Evolutionary conservation across 2,113 vertebrate genomes (phyloP).

Genomic region (Morone saxatilis): DNA sequence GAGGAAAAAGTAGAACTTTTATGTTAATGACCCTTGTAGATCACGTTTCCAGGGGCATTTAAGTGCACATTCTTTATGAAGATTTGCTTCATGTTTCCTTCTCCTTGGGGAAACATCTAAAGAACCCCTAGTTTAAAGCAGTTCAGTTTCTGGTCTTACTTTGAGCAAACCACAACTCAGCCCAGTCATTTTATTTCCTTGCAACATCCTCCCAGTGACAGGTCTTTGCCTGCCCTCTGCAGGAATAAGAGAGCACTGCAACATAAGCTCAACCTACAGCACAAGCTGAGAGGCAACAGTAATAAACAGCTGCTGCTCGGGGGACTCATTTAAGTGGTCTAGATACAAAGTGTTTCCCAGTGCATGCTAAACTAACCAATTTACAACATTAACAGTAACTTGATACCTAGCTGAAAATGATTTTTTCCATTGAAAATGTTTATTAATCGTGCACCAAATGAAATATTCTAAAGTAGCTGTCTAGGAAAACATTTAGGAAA

Average conservation of each 20-base stretch:
- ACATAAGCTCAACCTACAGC: background rate
- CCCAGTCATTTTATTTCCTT: conserved; percentile 34
- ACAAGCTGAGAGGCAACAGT: background rate
- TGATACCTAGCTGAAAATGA: background rate
- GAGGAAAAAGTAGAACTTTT: background rate
- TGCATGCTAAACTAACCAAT: too few relatives aligned
- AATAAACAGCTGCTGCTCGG: background rate
- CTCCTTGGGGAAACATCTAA: conserved; percentile 23
- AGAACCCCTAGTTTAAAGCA: conserved; percentile 46
- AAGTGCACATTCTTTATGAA: background rate
- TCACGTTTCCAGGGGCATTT: background rate
- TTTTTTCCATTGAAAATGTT: background rate
- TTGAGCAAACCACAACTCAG: conserved; percentile 30
- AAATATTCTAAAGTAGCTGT: too few relatives aligned
- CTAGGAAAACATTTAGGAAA: background rate
- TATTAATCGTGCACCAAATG: background rate
- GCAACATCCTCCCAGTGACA: too few relatives aligned
- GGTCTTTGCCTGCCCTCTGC: conserved; percentile 63
- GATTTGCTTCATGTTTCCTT: conserved; percentile 9
- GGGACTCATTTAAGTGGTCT: background rate
- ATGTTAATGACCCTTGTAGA: background rate
- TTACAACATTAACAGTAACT: background rate
- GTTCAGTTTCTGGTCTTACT: conserved; percentile 7
- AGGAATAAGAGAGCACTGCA: conserved; percentile 30
- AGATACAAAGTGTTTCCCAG: background rate